phyloP scores from a whole-genome alignment of 1,140 invertebrate genomes.

The Ceratitis capitata region DNA sequence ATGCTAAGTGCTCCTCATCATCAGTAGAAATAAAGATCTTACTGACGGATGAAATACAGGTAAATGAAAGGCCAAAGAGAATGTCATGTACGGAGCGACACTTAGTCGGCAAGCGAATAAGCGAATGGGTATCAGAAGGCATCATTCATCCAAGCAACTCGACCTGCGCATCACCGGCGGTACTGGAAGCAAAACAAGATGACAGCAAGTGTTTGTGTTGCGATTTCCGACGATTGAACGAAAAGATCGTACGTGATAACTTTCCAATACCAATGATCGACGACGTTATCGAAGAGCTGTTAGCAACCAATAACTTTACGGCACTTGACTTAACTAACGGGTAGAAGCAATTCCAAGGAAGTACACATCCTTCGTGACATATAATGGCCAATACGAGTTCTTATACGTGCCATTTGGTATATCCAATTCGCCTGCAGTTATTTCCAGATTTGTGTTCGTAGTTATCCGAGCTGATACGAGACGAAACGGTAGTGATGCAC shows the following conservation, averaged over 20 bases:
- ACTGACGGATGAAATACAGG: constrained; percentile 48
- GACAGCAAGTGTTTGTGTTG: constrained; percentile 35
- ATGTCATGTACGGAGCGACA: constrained; percentile 45
- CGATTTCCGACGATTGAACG: constrained; percentile 36
- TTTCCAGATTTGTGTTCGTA: constrained; percentile 41
- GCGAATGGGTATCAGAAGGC: constrained; percentile 50
- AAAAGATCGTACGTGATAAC: constrained; percentile 21
- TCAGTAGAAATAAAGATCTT: constrained; percentile 47
- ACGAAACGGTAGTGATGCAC: not conserved
- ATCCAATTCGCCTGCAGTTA: not conserved
- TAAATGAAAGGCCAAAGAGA: constrained; percentile 45
- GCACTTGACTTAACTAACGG: constrained; percentile 44
- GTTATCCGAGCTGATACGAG: not conserved
- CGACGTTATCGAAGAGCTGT: constrained; percentile 45
- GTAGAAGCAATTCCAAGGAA: constrained; percentile 39
- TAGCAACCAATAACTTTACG: constrained; percentile 43
- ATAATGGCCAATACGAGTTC: not conserved
- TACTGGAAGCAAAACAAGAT: constrained; percentile 32
- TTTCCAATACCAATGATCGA: constrained; percentile 50
- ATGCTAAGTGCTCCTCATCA: not conserved
- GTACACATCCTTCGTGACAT: constrained; percentile 43
- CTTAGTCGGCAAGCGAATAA: constrained; percentile 46
- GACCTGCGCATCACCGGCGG: constrained; percentile 43
- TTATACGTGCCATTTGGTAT: not conserved
- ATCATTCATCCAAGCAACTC: constrained; percentile 49